phyloP scores from a whole-genome alignment of 2,888 invertebrate species.

The Napeogenes inachia region DNA sequence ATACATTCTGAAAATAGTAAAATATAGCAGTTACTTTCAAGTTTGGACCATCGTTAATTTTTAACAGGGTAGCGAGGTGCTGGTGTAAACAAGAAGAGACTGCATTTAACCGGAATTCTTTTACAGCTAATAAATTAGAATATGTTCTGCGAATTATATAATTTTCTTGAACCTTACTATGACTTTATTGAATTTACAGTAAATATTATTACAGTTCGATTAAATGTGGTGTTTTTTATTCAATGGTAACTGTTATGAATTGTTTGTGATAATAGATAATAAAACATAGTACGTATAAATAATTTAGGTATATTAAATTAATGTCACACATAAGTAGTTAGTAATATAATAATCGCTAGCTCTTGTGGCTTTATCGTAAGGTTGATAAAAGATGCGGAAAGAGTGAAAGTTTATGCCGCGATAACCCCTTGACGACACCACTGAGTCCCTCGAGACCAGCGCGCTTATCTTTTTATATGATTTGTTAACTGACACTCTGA shows the following conservation, averaged over 20 bases:
- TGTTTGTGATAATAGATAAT: too few species aligned
- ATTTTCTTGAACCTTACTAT: too few species aligned
- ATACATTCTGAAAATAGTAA: conserved; percentile 5
- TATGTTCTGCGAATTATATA: too few species aligned
- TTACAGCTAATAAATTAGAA: too few species aligned
- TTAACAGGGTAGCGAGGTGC: conserved; percentile 9
- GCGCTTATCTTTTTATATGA: conserved; percentile 5
- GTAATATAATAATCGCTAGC: too few species aligned
- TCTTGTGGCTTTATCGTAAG: not conserved
- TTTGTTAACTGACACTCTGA: conserved; percentile 1
- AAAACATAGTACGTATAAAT: too few species aligned
- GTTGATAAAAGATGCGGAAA: conserved; percentile 17
- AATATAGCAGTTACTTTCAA: conserved; percentile 10
- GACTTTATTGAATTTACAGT: too few species aligned
- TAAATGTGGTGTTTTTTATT: too few species aligned
- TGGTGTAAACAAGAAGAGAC: conserved; percentile 7
- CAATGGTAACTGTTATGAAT: too few species aligned
- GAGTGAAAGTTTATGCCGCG: conserved; percentile 22
- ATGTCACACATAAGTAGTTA: too few species aligned
- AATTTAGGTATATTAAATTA: too few species aligned
- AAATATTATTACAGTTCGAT: too few species aligned
- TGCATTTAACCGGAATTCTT: not conserved
- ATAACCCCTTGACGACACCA: conserved; percentile 23
- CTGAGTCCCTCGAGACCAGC: conserved; percentile 8
- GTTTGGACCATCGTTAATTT: conserved; percentile 19